These are phyloP conservation scores for Channa striata DNA, from an alignment of 2,797 vertebrate genomes.

Conservation along the genomic window DNA sequence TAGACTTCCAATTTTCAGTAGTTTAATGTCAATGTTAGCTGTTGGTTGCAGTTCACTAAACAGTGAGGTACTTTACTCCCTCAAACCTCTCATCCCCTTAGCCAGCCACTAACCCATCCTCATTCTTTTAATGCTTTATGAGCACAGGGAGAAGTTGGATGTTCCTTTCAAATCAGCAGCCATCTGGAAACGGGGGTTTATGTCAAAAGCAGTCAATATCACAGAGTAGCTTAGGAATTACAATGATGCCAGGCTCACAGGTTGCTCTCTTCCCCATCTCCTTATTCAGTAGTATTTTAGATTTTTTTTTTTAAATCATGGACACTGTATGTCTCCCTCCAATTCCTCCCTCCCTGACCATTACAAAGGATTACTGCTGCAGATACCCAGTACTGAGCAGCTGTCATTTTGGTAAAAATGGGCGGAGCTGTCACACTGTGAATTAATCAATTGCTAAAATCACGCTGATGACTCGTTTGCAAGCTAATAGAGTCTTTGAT, in stretches of 20 bases:
- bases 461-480: no score
- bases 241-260: conserved; percentile 14
- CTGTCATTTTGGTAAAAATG: neutral
- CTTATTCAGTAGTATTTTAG: neutral
- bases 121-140: conserved; percentile 70
- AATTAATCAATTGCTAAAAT: conserved; percentile 30
- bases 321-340: neutral
- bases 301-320: neutral
- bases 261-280: conserved; percentile 17
- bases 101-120: conserved; percentile 7
- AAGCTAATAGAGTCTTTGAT: neutral
- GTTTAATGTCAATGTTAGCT: conserved; percentile 61
- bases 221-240: conserved; percentile 42
- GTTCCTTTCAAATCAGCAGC: conserved; percentile 63
- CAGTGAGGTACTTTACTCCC: conserved; percentile 59
- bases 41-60: conserved; percentile 72
- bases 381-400: neutral
- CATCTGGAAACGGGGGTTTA: conserved; percentile 73
- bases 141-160: conserved; percentile 47
- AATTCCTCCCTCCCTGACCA: neutral
- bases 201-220: conserved; percentile 76
- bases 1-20: conserved; percentile 31
- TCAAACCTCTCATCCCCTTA: conserved; percentile 35
- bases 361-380: conserved; percentile 23
- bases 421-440: conserved; percentile 8